These are phyloP conservation scores for Proisotoma minuta DNA, from an alignment of 2,888 invertebrate species.

Conservation along the genomic window DNA sequence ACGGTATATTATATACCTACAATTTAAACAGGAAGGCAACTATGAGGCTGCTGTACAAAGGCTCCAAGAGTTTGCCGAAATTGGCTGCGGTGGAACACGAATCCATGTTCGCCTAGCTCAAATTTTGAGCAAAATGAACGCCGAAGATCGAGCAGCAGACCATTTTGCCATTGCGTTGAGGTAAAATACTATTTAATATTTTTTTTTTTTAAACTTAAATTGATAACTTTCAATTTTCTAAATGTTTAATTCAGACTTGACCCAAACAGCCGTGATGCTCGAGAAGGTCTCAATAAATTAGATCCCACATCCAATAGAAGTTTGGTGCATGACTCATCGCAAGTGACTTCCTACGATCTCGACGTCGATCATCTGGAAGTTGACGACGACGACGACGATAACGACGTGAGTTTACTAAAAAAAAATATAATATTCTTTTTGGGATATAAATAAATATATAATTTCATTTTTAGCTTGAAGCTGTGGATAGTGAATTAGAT, in stretches of 20 bases:
- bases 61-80: constrained; percentile 62
- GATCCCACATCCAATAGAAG: constrained; percentile 54
- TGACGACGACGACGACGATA: constrained; percentile 42
- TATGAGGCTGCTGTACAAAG: constrained; percentile 65
- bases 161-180: constrained; percentile 64
- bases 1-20: no score
- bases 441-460: neutral
- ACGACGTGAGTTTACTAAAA: constrained; percentile 26
- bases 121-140: constrained; percentile 59
- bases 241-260: constrained; percentile 56
- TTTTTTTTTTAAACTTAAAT: constrained; percentile 8
- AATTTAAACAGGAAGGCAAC: constrained; percentile 58
- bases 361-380: constrained; percentile 39
- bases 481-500: constrained; percentile 38
- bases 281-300: constrained; percentile 62
- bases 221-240: neutral
- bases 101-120: constrained; percentile 65
- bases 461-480: constrained; percentile 28
- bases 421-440: neutral
- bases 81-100: constrained; percentile 56
- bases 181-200: constrained; percentile 54
- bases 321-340: constrained; percentile 25
- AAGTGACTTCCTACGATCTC: constrained; percentile 26
- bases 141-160: constrained; percentile 65
- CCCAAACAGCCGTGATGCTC: constrained; percentile 61